Evolutionary conservation across 2,888 invertebrate genomes (phyloP).

Genomic region (Encarsia formosa): DNA sequence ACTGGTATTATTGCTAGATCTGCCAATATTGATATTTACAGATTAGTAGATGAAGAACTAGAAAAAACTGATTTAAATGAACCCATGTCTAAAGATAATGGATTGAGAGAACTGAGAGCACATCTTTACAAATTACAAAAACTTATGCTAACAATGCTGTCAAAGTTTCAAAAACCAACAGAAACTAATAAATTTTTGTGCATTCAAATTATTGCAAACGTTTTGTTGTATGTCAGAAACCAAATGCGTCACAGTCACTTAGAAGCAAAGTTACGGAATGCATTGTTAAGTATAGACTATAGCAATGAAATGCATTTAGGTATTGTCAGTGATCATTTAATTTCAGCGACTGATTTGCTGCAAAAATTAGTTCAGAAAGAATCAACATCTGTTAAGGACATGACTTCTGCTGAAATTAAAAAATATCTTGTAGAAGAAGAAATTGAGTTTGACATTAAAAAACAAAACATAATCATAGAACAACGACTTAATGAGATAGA

Average conservation of each 20-base stretch:
- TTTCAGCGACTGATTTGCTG: conserved; percentile 40
- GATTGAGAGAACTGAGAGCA: conserved; percentile 52
- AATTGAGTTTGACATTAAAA: conserved; percentile 42
- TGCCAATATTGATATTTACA: conserved; percentile 55
- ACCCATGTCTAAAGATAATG: conserved; percentile 36
- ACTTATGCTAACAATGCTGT: conserved; percentile 70
- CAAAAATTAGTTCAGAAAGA: conserved; percentile 44
- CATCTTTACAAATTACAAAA: conserved; percentile 67
- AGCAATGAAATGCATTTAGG: conserved; percentile 43
- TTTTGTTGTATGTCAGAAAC: conserved; percentile 68
- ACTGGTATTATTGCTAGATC: conserved; percentile 72
- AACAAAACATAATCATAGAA: conserved; percentile 46
- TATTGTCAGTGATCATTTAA: conserved; percentile 43
- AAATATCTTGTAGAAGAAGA: conserved; percentile 45
- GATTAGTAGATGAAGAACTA: conserved; percentile 45
- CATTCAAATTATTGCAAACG: conserved; percentile 66
- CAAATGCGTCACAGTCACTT: conserved; percentile 48
- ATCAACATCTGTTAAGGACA: conserved; percentile 43
- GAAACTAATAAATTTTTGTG: conserved; percentile 39
- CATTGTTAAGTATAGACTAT: conserved; percentile 44
- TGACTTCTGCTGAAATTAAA: conserved; percentile 57
- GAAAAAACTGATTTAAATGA: conserved; percentile 34
- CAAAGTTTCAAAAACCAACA: conserved; percentile 57
- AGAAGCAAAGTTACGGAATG: conserved; percentile 46
- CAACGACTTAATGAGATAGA: conserved; percentile 55